phyloP scores from a whole-genome alignment of 2,113 vertebrate genomes.

The Cettia cetti region DNA sequence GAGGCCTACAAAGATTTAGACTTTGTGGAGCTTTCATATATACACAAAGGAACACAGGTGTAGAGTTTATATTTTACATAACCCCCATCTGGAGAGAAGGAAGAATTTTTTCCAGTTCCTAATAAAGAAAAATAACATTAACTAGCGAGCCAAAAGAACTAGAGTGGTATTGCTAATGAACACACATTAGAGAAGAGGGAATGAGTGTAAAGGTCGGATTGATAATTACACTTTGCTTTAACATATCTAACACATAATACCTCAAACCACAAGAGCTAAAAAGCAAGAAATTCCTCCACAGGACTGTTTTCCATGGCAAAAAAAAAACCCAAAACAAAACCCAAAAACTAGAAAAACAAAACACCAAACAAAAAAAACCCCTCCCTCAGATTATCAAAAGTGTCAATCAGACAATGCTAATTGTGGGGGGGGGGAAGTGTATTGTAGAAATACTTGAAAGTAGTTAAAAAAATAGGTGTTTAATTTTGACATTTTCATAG shows the following conservation, averaged over 20 bases:
- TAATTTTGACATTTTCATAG: background rate
- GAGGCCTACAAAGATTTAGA: background rate
- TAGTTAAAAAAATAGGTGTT: background rate
- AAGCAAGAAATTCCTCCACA: background rate
- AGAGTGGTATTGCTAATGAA: background rate
- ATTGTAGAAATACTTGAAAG: background rate
- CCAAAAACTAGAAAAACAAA: background rate
- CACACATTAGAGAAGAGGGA: background rate
- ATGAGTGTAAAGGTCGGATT: background rate
- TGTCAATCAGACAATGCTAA: background rate
- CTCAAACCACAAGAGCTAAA: background rate
- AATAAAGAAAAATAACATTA: background rate
- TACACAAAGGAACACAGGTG: background rate
- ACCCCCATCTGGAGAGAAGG: background rate
- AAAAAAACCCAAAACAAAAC: background rate
- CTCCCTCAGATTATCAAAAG: background rate
- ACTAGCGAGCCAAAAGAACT: background rate
- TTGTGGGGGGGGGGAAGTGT: background rate
- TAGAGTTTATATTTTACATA: background rate
- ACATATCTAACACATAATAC: background rate
- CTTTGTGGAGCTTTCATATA: background rate
- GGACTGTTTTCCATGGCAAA: background rate
- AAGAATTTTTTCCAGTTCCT: background rate
- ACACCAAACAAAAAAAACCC: background rate
- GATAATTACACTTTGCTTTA: background rate